Evolutionary conservation across 2,888 invertebrate species (phyloP).

Genomic region (Drosophila fulvimacula): DNA sequence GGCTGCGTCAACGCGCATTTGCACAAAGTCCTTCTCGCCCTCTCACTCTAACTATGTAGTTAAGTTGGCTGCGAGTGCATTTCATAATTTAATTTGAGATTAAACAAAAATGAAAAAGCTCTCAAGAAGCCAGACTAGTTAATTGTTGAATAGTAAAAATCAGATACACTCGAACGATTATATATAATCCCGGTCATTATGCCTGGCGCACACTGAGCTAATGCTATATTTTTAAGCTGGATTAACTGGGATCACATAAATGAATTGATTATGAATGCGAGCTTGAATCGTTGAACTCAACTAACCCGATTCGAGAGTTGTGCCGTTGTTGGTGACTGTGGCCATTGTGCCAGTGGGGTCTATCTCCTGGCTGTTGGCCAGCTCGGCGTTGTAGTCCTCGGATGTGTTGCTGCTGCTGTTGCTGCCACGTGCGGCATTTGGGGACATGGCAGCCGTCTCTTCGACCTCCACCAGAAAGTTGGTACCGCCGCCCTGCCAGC

Average conservation of each 20-base stretch:
- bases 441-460: constrained; percentile 77
- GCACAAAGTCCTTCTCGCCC: background rate
- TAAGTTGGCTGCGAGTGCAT: background rate
- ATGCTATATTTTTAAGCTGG: constrained; percentile 1
- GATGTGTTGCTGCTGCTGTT: constrained; percentile 60
- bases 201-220: background rate
- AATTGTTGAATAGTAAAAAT: background rate
- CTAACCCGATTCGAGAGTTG: constrained; percentile 65
- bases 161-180: background rate
- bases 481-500: constrained; percentile 83
- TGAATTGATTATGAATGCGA: constrained; percentile 1
- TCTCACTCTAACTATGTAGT: background rate
- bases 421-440: constrained; percentile 44
- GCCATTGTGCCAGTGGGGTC: constrained; percentile 49
- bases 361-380: constrained; percentile 68
- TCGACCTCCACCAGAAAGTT: constrained; percentile 84
- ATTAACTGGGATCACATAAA: constrained; percentile 10
- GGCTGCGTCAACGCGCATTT: background rate
- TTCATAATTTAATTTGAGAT: background rate
- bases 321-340: constrained; percentile 60
- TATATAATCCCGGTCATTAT: background rate
- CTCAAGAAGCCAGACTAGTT: background rate
- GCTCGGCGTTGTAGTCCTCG: constrained; percentile 66
- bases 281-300: background rate
- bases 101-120: background rate